These are phyloP conservation scores for Carettochelys insculpta DNA, from an alignment of 2,113 vertebrate species.

Conservation along the genomic window DNA sequence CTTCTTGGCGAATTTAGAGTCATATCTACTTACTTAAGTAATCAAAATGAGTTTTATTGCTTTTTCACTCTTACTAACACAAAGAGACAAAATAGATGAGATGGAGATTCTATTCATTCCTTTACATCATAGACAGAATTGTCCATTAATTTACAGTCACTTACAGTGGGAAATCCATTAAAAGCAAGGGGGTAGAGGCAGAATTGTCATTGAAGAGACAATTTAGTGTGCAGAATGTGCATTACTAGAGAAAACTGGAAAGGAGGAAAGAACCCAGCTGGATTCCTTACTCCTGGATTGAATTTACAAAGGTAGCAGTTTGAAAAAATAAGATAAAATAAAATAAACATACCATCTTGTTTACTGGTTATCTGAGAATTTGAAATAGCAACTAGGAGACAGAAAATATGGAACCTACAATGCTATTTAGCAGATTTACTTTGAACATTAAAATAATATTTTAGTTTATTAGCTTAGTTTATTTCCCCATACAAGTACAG, in stretches of 20 bases:
- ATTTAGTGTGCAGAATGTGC: background rate
- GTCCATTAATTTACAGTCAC: background rate
- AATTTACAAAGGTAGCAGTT: background rate
- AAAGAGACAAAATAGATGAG: background rate
- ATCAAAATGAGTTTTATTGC: background rate
- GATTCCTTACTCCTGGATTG: background rate
- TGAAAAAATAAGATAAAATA: background rate
- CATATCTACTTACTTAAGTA: background rate
- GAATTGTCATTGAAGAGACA: background rate
- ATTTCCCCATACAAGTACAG: too few relatives aligned
- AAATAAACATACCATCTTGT: too few relatives aligned
- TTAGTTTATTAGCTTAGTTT: background rate
- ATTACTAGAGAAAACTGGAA: background rate
- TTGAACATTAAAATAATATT: background rate
- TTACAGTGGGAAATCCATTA: background rate
- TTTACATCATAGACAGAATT: background rate
- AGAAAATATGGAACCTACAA: background rate
- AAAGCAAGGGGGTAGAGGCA: background rate
- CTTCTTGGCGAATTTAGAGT: background rate
- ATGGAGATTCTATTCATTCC: background rate
- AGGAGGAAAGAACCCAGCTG: background rate
- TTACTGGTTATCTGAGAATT: background rate
- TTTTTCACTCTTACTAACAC: background rate
- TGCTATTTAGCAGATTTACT: background rate
- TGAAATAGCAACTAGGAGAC: background rate